phyloP scores from a whole-genome alignment of 92 coral and sea anemone genomes.

The Scolanthus callimorphus region DNA sequence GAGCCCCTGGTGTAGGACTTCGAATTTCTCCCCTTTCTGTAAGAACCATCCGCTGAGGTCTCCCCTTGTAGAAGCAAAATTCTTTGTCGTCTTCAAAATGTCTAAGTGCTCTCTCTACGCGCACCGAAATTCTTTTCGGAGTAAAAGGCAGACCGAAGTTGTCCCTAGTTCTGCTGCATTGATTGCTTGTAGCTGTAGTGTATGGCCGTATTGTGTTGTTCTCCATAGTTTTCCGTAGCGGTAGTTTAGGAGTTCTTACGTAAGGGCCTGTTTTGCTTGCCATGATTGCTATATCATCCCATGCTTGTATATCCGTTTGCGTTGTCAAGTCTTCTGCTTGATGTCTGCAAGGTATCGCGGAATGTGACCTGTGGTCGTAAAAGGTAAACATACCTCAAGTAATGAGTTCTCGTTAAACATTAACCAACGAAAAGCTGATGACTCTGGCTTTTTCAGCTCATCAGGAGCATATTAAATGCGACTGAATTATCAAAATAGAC shows the following conservation, averaged over 20 bases:
- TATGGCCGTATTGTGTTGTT: slow-evolving; percentile 13
- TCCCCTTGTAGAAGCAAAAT: slow-evolving; percentile 48
- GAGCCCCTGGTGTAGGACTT: neutral
- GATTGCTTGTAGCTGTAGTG: slow-evolving; percentile 8
- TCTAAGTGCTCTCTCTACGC: slow-evolving; percentile 72
- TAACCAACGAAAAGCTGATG: too few species aligned
- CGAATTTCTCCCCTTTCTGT: slow-evolving; percentile 22
- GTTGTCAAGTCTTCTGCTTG: neutral
- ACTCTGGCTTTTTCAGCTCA: too few species aligned
- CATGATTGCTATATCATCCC: neutral
- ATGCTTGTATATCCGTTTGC: neutral
- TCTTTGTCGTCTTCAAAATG: slow-evolving; percentile 54
- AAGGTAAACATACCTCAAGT: too few species aligned
- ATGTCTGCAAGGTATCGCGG: slow-evolving; percentile 18
- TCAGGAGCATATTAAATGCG: too few species aligned
- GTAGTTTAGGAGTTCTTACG: slow-evolving; percentile 8
- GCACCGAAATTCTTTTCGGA: slow-evolving; percentile 37
- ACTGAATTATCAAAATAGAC: too few species aligned
- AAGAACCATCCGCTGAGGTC: slow-evolving; percentile 44
- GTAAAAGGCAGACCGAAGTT: slow-evolving; percentile 30
- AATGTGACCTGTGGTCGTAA: slow-evolving; percentile 31
- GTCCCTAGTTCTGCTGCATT: neutral
- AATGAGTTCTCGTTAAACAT: too few species aligned
- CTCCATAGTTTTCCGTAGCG: slow-evolving; percentile 2
- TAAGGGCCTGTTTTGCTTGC: slow-evolving; percentile 11